These are phyloP conservation scores for Yponomeuta cagnagella DNA, from an alignment of 2,888 invertebrate genomes.

Conservation along the genomic window DNA sequence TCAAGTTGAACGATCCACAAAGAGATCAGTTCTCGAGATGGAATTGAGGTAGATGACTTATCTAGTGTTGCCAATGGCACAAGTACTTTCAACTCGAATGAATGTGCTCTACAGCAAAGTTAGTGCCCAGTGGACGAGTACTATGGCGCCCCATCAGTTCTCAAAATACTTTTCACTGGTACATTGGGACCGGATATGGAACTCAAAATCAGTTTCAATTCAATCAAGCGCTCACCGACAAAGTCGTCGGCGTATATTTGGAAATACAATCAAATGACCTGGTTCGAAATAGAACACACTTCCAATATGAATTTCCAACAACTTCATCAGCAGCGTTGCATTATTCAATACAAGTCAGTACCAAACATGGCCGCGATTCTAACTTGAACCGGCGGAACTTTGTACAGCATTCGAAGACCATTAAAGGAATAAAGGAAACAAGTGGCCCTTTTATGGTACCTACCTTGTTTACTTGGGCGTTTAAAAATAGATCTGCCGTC, in stretches of 20 bases:
- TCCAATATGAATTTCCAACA: slow-evolving; percentile 20
- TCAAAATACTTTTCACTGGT: no score
- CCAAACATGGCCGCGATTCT: slow-evolving; percentile 48
- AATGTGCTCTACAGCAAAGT: no score
- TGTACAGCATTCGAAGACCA: slow-evolving; percentile 41
- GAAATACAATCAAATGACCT: slow-evolving; percentile 34
- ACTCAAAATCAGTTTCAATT: no score
- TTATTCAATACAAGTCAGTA: slow-evolving; percentile 36
- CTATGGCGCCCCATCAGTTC: no score
- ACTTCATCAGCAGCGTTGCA: slow-evolving; percentile 39
- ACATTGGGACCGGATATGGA: no score
- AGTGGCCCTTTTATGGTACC: slow-evolving; percentile 19
- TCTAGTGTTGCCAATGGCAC: no score
- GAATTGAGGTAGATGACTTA: no score
- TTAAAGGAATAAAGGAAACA: slow-evolving; percentile 50
- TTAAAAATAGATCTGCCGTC: slow-evolving; percentile 5
- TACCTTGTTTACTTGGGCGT: neutral
- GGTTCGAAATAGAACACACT: slow-evolving; percentile 40
- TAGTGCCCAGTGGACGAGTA: no score
- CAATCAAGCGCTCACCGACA: no score
- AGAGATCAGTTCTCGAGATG: neutral
- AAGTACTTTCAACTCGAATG: no score
- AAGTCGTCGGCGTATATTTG: neutral
- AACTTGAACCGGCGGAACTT: slow-evolving; percentile 34
- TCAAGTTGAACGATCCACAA: neutral